Percentiles rank a stretch among this genome's conserved stretches.
phyloP scores from a whole-genome alignment of 2,113 vertebrate genomes.

The Potamarius usumacintae region DNA sequence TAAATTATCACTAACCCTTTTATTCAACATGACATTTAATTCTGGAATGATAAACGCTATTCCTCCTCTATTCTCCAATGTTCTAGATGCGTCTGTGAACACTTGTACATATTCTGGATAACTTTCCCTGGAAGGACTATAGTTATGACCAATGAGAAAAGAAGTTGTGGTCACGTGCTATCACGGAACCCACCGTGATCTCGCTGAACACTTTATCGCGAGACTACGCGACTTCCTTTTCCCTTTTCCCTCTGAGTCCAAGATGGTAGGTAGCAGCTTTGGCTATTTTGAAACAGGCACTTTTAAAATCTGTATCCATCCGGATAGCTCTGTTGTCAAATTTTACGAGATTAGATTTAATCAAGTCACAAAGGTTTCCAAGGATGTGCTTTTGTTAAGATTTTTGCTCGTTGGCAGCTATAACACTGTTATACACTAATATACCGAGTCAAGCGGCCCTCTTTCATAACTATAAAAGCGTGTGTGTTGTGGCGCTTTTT shows the following conservation, averaged over 20 bases:
- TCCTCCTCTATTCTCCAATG: no score
- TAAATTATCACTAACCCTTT: no score
- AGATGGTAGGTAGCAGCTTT: slow-evolving; percentile 75
- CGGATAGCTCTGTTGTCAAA: slow-evolving; percentile 17
- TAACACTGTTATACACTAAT: neutral
- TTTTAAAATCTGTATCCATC: slow-evolving; percentile 69
- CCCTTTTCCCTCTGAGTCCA: slow-evolving; percentile 76
- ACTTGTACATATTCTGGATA: no score
- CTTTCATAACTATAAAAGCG: neutral
- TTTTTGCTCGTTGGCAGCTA: neutral
- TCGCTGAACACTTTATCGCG: slow-evolving; percentile 70
- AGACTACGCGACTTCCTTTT: slow-evolving; percentile 71
- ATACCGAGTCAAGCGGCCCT: neutral
- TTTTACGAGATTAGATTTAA: neutral
- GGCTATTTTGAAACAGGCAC: slow-evolving; percentile 15
- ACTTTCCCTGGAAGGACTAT: no score
- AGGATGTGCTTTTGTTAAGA: neutral
- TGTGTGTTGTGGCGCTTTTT: neutral
- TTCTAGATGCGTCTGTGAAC: no score
- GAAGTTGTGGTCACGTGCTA: slow-evolving; percentile 25
- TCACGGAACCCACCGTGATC: slow-evolving; percentile 51
- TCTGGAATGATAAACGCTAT: no score
- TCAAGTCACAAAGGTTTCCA: neutral
- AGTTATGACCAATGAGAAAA: slow-evolving; percentile 26
- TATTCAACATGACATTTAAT: no score